phyloP scores from a whole-genome alignment of 64 coral and sea anemone species.

The Pachyseris speciosa region DNA sequence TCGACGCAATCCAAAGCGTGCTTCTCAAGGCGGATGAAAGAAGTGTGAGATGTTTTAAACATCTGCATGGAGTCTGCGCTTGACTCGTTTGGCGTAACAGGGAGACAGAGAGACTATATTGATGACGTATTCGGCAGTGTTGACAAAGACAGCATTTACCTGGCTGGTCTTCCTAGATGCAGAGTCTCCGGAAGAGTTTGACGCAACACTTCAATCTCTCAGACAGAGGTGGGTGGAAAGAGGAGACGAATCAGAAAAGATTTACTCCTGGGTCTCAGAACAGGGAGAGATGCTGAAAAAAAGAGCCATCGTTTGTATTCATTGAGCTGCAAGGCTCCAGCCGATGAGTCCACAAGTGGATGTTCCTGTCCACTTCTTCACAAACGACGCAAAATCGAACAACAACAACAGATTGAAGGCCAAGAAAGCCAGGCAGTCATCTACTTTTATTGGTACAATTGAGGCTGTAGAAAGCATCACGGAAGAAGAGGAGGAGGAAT shows the following conservation, averaged over 20 bases:
- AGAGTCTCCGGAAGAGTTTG: not conserved
- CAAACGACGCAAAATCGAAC: slow-evolving; percentile 55
- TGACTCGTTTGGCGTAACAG: too few species aligned
- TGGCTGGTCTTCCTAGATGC: slow-evolving; percentile 1
- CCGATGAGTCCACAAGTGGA: not conserved
- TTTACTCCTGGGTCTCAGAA: not conserved
- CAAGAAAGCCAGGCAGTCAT: not conserved
- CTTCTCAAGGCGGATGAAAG: too few species aligned
- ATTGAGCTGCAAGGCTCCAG: not conserved
- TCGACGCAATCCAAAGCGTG: too few species aligned
- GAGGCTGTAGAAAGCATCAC: slow-evolving; percentile 18
- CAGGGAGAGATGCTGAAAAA: not conserved
- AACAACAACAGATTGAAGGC: slow-evolving; percentile 57
- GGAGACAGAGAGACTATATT: too few species aligned
- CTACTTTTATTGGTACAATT: not conserved
- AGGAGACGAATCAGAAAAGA: not conserved
- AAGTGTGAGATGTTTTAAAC: too few species aligned
- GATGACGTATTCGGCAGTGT: not conserved
- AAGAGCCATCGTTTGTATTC: not conserved
- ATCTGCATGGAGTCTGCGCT: too few species aligned
- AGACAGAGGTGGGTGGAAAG: not conserved
- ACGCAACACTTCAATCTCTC: not conserved
- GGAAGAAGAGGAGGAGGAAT: slow-evolving; percentile 38
- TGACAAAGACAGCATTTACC: slow-evolving; percentile 4
- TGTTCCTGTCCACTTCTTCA: slow-evolving; percentile 34